Base-by-base conservation (phyloP, 2,888 invertebrate species). In the Drosophila nr. perissopoda region DNA sequence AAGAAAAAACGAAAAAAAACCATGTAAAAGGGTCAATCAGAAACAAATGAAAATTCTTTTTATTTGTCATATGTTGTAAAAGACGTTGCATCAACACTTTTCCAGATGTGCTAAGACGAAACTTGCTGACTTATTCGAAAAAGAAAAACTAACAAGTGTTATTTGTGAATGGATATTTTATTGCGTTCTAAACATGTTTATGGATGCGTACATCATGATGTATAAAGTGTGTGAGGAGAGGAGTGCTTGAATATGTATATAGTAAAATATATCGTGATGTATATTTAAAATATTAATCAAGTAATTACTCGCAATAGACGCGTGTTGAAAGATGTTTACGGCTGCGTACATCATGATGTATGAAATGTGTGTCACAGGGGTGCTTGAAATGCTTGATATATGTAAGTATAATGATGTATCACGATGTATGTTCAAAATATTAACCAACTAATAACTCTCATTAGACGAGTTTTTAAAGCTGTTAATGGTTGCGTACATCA, bases 21-120 rank as follows among this genome's bases (percentile, higher is more conserved):
- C 10, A 42, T 29, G 29, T 40, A 40, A 76, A 76, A 76, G 76
- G 76, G 76, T 80, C 69, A 75, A 75, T 63, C 61, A 57, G 65
- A 65, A 49, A 72, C 60, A 65, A 78, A 78, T 52, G 60, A 72
- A 58, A 74, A 57, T 68, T 74, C 36, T 36, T 25, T 61, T 66
- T 48, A 62, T 61, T 49, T 58, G 38, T 33, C 38, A n/a, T 25
- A 51, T 42, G 56, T n/a, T 42, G 56, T 52, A 69, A 63, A 73
- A 57, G 21, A 48, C 54, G 59, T 59, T 42, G 42, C 52, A 67
- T 69, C 68, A 68, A 68, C 68, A 68, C 70, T 56, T 67, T 73
- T 49, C 31, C 21, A 21, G 33, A 48, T 49, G 59, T 68, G n/a
- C 27, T 45, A 49, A 73, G 18, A 53, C 65, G 53, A 73, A 62